phyloP scores from a whole-genome alignment of 2,797 vertebrate genomes.

The Rhincodon typus region DNA sequence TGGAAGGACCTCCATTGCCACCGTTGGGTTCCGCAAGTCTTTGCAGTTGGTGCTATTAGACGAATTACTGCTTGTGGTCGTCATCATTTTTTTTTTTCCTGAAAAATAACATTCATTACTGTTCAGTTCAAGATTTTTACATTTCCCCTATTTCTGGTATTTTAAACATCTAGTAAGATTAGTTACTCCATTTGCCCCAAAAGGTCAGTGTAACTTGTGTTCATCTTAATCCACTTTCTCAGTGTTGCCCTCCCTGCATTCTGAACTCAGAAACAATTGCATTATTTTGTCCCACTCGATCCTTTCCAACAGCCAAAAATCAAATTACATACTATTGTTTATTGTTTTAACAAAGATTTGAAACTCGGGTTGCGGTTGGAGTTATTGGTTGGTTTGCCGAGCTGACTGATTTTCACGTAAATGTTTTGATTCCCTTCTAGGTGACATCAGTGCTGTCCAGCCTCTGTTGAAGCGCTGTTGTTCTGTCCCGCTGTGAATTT shows the following conservation, averaged over 20 bases:
- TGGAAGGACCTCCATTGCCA: slow-evolving; percentile 59
- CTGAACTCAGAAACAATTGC: background rate
- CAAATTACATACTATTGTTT: background rate
- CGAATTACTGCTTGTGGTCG: background rate
- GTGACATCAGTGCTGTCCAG: too few relatives aligned
- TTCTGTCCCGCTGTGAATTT: too few relatives aligned
- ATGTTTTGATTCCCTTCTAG: too few relatives aligned
- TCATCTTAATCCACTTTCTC: background rate
- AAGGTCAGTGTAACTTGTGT: background rate
- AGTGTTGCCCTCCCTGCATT: background rate
- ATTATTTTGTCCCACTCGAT: background rate
- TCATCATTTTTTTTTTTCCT: background rate
- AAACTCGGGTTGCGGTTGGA: too few relatives aligned
- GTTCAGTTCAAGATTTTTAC: background rate
- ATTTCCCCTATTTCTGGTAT: too few relatives aligned
- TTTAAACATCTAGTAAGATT: too few relatives aligned
- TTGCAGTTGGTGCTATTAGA: background rate
- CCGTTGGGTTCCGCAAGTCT: too few relatives aligned
- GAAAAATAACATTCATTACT: background rate
- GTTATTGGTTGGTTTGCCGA: too few relatives aligned
- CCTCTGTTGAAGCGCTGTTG: too few relatives aligned
- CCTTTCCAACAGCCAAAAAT: background rate
- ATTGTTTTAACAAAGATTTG: too few relatives aligned
- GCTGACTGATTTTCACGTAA: too few relatives aligned
- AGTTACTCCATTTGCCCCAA: background rate